A percentile compares a stretch with the other conserved stretches of the same genome.
These are phyloP conservation scores for Diaphora mendica DNA, from an alignment of 2,888 invertebrate genomes.

Conservation along the genomic window DNA sequence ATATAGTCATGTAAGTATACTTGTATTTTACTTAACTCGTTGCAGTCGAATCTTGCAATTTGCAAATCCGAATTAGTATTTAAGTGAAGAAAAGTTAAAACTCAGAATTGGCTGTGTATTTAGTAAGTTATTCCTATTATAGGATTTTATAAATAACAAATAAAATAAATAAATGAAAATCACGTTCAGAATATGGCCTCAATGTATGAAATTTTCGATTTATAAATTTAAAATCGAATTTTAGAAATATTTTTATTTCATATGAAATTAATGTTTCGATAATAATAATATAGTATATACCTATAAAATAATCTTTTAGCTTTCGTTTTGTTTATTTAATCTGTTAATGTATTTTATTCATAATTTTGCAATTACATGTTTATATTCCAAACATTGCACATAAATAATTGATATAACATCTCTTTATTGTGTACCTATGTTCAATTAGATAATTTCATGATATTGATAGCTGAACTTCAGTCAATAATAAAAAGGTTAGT, in stretches of 20 bases:
- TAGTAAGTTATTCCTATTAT: neutral
- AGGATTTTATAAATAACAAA: neutral
- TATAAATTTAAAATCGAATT: conserved; percentile 29
- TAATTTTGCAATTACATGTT: conserved; percentile 8
- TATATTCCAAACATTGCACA: conserved; percentile 31
- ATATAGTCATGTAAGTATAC: conserved; percentile 12
- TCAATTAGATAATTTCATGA: conserved; percentile 19
- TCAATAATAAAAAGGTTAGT: too few relatives aligned
- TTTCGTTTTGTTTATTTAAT: conserved; percentile 29
- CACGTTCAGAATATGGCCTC: conserved; percentile 5
- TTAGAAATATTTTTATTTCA: conserved; percentile 27
- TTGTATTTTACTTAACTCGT: neutral
- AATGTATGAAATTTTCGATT: conserved; percentile 27
- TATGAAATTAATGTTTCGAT: conserved; percentile 23
- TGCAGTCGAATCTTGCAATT: neutral
- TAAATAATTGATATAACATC: conserved; percentile 25
- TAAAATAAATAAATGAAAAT: neutral
- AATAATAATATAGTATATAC: conserved; percentile 12
- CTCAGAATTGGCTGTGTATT: neutral
- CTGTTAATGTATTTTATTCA: conserved; percentile 20
- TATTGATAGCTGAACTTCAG: too few relatives aligned
- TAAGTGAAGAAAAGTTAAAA: neutral
- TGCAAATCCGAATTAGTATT: neutral
- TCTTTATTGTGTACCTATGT: conserved; percentile 26
- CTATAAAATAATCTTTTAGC: conserved; percentile 28